phyloP scores from a whole-genome alignment of 2,113 vertebrate genomes.

The Callocephalon fimbriatum region DNA sequence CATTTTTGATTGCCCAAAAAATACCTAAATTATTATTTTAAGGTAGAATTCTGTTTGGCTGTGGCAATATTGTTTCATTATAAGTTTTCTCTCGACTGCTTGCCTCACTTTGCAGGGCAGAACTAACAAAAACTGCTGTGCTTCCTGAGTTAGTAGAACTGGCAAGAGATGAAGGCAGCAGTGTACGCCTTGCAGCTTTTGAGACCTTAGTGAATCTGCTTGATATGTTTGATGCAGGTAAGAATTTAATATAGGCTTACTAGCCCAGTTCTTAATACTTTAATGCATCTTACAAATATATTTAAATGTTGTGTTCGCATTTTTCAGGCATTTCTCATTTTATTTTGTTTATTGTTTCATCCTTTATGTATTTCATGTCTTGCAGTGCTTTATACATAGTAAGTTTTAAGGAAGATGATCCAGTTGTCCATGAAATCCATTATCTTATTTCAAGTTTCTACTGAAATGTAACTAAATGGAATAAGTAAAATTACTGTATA shows the following conservation, averaged over 20 bases:
- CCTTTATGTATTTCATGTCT: neutral
- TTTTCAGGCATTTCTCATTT: neutral
- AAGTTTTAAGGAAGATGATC: neutral
- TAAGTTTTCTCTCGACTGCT: neutral
- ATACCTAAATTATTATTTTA: neutral
- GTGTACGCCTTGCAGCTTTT: conserved; percentile 90
- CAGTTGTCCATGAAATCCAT: neutral
- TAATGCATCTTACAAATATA: neutral
- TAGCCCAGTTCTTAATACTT: neutral
- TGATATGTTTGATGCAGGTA: conserved; percentile 90
- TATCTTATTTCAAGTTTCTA: neutral
- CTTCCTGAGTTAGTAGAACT: conserved; percentile 91
- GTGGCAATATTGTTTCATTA: neutral
- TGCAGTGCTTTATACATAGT: neutral
- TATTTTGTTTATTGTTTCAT: neutral
- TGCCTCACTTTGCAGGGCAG: conserved; percentile 79
- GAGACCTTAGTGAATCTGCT: conserved; percentile 91
- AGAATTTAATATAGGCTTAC: neutral
- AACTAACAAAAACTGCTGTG: conserved; percentile 87
- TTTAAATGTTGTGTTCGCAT: neutral
- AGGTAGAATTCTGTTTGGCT: neutral
- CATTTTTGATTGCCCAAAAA: neutral
- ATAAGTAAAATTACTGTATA: neutral
- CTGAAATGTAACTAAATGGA: neutral
- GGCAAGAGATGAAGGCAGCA: conserved; percentile 87